These are phyloP conservation scores for Sebastes fasciatus DNA, from an alignment of 2,113 vertebrate genomes.

Conservation along the genomic window DNA sequence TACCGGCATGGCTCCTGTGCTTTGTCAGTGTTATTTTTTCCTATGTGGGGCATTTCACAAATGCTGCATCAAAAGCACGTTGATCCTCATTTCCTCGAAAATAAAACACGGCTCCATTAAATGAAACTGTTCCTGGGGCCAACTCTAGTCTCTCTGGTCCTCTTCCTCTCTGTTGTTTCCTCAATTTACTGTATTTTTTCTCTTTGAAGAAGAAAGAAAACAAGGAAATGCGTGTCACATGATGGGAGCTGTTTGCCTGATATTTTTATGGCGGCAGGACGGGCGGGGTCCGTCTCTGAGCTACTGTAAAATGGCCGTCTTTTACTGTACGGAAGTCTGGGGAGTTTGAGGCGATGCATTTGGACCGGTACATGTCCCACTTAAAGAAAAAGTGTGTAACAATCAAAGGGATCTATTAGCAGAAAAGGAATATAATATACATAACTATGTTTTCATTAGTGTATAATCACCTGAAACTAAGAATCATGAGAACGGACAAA, in stretches of 20 bases:
- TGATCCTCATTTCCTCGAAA: slow-evolving; percentile 50
- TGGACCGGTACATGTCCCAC: background rate
- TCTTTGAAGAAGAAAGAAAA: slow-evolving; percentile 74
- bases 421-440: no score
- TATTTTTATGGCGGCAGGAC: slow-evolving; percentile 73
- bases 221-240: slow-evolving; percentile 72
- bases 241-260: slow-evolving; percentile 57
- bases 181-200: slow-evolving; percentile 45
- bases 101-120: slow-evolving; percentile 55
- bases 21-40: slow-evolving; percentile 58
- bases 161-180: slow-evolving; percentile 16
- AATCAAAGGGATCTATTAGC: no score
- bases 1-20: slow-evolving; percentile 34
- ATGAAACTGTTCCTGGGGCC: slow-evolving; percentile 27
- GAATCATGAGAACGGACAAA: no score
- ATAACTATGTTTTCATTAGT: no score
- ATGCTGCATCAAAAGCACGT: slow-evolving; percentile 46
- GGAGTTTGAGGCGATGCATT: background rate
- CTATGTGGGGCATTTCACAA: slow-evolving; percentile 53
- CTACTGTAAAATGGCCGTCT: slow-evolving; percentile 83
- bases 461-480: no score
- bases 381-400: no score
- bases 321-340: slow-evolving; percentile 38
- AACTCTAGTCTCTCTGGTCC: slow-evolving; percentile 23
- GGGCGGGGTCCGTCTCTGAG: slow-evolving; percentile 74